Evolutionary conservation across 2,888 invertebrate species (phyloP), one percentile per base, ranked within the genome.

Genomic region (Drosophila demipolita): DNA sequence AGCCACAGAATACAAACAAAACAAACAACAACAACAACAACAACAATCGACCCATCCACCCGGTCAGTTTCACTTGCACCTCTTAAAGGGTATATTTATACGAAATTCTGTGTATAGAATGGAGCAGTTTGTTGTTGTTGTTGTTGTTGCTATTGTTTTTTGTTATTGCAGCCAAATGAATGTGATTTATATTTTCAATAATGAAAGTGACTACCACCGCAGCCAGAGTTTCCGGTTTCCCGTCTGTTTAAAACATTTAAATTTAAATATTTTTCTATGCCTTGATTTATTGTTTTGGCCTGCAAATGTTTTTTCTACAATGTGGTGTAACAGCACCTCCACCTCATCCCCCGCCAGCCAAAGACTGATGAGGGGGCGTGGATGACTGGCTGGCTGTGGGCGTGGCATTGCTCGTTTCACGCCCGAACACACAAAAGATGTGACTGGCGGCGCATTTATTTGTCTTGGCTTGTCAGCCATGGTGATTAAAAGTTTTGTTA

Each of bases 161-260:
- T 72, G 45, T 78, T 75, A 29, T 75, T 73, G 57, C 76, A 74
- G 68, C 69, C 81, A 75, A 82, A 89, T 75, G 87, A 83, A 82
- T 83, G 89, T 91, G 89, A 89, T 89, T 89, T 89, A 91, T 89
- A 87, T 82, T 75, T 87, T 83, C 87, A 91, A 90, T 89, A 89
- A 91, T 89, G 91, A 89, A 85, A 89, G 83, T 88, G 89, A 85
- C 83, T 87, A 59, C 69, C 78, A 66, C 68, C 63, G 69, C 67
- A 70, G 64, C 74, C 66, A 63, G 52, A 59, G 52, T 72, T 72
- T 72, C 68, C 78, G 79, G 60, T 66, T 80, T 66, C 71, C 66
- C 66, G 71, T 66, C 81, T 76, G 75, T 74, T 85, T 73, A 69
- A 76, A 90, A 88, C 86, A 87, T 87, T 87, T 87, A 89, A 87